phyloP scores from a whole-genome alignment of 2,797 vertebrate genomes.

The Astyanax mexicanus region DNA sequence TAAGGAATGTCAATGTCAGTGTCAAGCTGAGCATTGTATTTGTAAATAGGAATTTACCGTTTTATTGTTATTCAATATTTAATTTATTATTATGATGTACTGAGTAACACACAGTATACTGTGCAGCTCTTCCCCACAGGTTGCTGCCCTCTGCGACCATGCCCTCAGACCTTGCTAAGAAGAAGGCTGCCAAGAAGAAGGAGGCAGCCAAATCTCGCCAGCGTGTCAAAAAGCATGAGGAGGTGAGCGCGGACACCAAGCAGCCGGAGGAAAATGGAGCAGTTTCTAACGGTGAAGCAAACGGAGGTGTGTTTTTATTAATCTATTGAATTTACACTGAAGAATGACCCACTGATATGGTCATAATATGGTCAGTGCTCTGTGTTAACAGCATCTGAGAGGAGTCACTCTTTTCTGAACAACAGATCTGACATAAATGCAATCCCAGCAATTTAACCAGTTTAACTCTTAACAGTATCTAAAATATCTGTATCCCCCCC shows the following conservation, averaged over 20 bases:
- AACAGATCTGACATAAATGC: too few species aligned
- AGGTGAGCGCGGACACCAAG: conserved; percentile 79
- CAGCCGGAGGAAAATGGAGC: conserved; percentile 74
- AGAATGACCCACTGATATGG: neutral
- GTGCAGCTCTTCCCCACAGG: neutral
- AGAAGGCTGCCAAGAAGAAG: conserved; percentile 97
- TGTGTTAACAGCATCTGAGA: neutral
- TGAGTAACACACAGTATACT: neutral
- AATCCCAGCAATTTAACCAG: too few species aligned
- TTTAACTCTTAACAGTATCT: too few species aligned
- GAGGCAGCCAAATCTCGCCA: conserved; percentile 92
- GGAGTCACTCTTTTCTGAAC: neutral
- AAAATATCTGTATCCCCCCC: too few species aligned
- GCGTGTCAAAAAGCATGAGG: conserved; percentile 83
- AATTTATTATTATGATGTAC: neutral
- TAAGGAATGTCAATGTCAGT: too few species aligned
- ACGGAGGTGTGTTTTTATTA: conserved; percentile 32
- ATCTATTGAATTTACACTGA: neutral
- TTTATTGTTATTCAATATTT: too few species aligned
- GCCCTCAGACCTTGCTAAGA: conserved; percentile 95
- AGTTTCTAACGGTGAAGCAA: conserved; percentile 18
- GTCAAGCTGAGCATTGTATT: too few species aligned
- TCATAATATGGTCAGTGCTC: too few species aligned
- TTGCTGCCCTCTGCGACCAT: conserved; percentile 67
- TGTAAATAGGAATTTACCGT: too few species aligned